Base-by-base conservation (phyloP, 2,888 invertebrate genomes). In the Punctoribates punctum region DNA sequence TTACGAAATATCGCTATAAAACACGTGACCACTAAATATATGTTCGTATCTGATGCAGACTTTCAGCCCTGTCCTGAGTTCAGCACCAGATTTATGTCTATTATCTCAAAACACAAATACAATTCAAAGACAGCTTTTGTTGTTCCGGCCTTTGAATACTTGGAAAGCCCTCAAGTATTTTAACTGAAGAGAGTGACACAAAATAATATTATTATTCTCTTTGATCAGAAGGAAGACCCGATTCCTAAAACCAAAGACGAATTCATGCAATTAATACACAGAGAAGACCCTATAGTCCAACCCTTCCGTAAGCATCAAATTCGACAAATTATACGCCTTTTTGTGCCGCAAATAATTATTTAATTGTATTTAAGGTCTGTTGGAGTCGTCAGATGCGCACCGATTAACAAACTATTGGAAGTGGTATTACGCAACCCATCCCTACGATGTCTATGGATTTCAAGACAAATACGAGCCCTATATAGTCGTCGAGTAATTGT, bases 391-490 rank as follows among this genome's bases (percentile, higher is more conserved):
- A 62, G 80, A 81, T 60, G 78, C 80, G n/a, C 81, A 81, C 74
- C 72, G 79, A 46, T 73, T 79, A 46, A 81, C 81, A n/a, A 79
- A 81, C 65, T 81, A 81, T 73, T 81, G 80, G 80, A 80, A 80
- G 38, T 81, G 81, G 80, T 81, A 80, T 73, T 77, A 78, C 67
- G 77, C 79, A 15, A 79, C 77, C 73, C 77, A 79, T 65, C 65
- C 78, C 20, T 81, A 80, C 74, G 42, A 70, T 11, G 73, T 81
- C 6, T 65, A 60, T 34, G 65, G 75, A 38, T 81, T 77, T 74
- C 76, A 77, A 74, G 81, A 81, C 76, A 81, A 81, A 77, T 81
- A 80, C 73, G 80, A 81, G 74, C 81, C 81, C 54, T 81, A 80
- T 78, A 46, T 81, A 15, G 75, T 81, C 57, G 67, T 81, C 54